phyloP scores from a whole-genome alignment of 2,888 invertebrate genomes.

The Polymixis lichenea region DNA sequence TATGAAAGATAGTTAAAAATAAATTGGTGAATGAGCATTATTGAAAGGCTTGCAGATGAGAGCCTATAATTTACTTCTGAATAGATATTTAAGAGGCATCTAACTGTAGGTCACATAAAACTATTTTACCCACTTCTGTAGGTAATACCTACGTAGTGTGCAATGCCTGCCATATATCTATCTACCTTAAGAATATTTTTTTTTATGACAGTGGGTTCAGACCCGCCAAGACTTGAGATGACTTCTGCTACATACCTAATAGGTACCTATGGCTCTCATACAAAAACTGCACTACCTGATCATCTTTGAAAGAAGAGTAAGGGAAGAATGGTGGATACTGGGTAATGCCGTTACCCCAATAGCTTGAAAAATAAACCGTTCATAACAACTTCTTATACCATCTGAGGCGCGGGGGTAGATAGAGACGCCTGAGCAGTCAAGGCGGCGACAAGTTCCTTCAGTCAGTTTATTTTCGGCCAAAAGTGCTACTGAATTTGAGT shows the following conservation, averaged over 20 bases:
- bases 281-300: not conserved
- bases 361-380: not conserved
- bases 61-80: not conserved
- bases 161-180: no score
- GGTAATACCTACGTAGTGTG: no score
- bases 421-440: not conserved
- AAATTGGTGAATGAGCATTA: not conserved
- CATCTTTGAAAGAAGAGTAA: not conserved
- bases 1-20: conserved; percentile 21
- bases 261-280: not conserved
- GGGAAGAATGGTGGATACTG: not conserved
- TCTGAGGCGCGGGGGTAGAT: not conserved
- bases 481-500: not conserved
- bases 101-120: no score
- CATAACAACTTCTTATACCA: not conserved
- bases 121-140: no score
- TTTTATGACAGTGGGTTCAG: no score
- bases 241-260: not conserved
- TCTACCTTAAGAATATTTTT: not conserved
- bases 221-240: no score
- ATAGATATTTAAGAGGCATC: not conserved
- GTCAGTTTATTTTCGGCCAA: not conserved
- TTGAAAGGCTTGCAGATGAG: not conserved
- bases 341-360: not conserved
- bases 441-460: not conserved